Conservation (phyloP, 2,113 vertebrate species). For the Brienomyrus brachyistius region DNA sequence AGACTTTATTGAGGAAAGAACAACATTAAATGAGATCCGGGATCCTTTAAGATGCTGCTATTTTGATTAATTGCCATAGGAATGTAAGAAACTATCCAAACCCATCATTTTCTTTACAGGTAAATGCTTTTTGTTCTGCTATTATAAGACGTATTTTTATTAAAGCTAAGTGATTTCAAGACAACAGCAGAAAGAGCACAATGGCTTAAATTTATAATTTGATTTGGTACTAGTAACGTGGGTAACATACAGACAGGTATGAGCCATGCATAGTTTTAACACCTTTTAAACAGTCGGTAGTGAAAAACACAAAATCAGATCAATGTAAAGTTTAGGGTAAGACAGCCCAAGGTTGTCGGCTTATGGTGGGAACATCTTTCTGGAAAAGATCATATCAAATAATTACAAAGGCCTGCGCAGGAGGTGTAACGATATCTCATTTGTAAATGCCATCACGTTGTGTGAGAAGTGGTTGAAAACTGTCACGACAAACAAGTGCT, state of each 20-base stretch:
- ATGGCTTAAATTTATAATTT: too few relatives aligned
- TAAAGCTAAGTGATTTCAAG: too few relatives aligned
- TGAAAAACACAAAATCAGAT: background rate
- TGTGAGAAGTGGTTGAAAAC: background rate
- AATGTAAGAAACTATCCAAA: background rate
- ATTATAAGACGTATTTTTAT: background rate
- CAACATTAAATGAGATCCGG: background rate
- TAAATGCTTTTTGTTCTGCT: background rate
- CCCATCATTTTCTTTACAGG: background rate
- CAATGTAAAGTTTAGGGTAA: background rate
- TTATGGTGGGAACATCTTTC: background rate
- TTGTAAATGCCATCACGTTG: background rate
- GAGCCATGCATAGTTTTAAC: too few relatives aligned
- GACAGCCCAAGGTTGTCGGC: background rate
- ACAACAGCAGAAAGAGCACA: too few relatives aligned
- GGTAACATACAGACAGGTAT: too few relatives aligned
- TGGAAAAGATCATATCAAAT: background rate
- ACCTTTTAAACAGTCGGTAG: background rate
- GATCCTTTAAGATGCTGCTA: background rate
- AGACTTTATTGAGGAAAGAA: background rate
- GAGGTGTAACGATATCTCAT: background rate
- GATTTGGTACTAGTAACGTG: too few relatives aligned
- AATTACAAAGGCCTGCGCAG: background rate
- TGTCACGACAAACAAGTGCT: background rate
- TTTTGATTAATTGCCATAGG: background rate